Evolutionary conservation across 2,888 invertebrate species (phyloP).

Genomic region (Hydraecia micacea): DNA sequence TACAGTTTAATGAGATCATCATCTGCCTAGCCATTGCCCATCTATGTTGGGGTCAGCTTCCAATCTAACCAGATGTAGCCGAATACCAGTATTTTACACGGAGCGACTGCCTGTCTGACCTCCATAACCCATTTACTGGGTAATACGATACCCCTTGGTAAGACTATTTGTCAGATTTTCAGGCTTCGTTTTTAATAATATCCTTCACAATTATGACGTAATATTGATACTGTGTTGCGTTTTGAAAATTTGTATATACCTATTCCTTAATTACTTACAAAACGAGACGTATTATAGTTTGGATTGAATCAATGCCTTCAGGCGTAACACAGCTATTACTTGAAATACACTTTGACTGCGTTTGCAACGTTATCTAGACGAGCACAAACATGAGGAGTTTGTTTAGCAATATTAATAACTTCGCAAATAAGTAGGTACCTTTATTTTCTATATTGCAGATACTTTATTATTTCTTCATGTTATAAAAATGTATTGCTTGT

Average conservation of each 20-base stretch:
- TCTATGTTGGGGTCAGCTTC: too few species aligned
- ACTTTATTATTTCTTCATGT: neutral
- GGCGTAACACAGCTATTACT: neutral
- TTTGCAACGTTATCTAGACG: slow-evolving; percentile 23
- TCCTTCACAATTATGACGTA: too few species aligned
- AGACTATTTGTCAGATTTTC: too few species aligned
- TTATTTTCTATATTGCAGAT: neutral
- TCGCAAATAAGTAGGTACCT: neutral
- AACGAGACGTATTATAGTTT: neutral
- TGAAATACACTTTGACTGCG: neutral
- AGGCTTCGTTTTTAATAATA: too few species aligned
- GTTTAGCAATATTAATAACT: slow-evolving; percentile 21
- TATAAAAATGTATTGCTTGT: neutral
- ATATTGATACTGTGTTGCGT: neutral
- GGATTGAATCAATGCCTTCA: neutral
- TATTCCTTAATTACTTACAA: neutral
- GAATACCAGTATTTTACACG: too few species aligned
- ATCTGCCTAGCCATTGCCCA: too few species aligned
- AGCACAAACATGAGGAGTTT: slow-evolving; percentile 7
- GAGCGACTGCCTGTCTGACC: too few species aligned
- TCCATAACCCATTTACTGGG: too few species aligned
- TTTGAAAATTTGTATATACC: neutral
- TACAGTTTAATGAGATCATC: neutral
- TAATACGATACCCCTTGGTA: too few species aligned
- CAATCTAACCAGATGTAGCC: too few species aligned